phyloP scores from a whole-genome alignment of 2,113 vertebrate species.

The Pomatostomus ruficeps region DNA sequence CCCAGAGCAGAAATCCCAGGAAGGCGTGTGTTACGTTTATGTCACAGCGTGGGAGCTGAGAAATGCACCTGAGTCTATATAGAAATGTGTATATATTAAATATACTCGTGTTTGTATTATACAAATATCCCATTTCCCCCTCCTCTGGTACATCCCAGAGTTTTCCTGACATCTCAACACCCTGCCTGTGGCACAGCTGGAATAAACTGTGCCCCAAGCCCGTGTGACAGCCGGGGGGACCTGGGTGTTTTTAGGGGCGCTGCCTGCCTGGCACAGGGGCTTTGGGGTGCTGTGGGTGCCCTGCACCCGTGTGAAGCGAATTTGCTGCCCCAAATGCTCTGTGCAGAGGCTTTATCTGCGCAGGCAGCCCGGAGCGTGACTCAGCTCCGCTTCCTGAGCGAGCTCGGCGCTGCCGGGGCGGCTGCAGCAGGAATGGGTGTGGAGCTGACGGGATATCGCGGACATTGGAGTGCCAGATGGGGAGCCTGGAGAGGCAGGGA shows the following conservation, averaged over 20 bases:
- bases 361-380: slow-evolving; percentile 43
- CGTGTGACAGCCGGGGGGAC: background rate
- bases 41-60: background rate
- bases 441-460: background rate
- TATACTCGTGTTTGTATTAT: accelerated
- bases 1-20: background rate
- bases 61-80: accelerated
- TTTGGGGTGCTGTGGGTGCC: background rate
- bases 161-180: background rate
- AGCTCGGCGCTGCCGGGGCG: background rate
- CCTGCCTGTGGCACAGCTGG: background rate
- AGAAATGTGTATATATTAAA: accelerated
- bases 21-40: background rate
- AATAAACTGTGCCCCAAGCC: background rate
- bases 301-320: accelerated
- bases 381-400: slow-evolving; percentile 61
- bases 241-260: accelerated
- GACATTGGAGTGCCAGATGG: background rate
- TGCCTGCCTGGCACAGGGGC: background rate
- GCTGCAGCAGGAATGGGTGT: slow-evolving; percentile 18
- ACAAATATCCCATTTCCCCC: background rate
- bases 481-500: background rate
- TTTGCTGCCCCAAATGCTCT: background rate
- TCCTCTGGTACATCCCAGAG: background rate
- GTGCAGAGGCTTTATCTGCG: slow-evolving; percentile 42